Evolutionary conservation across 2,113 vertebrate genomes (phyloP).

Genomic region (Emydura subglobosa): DNA sequence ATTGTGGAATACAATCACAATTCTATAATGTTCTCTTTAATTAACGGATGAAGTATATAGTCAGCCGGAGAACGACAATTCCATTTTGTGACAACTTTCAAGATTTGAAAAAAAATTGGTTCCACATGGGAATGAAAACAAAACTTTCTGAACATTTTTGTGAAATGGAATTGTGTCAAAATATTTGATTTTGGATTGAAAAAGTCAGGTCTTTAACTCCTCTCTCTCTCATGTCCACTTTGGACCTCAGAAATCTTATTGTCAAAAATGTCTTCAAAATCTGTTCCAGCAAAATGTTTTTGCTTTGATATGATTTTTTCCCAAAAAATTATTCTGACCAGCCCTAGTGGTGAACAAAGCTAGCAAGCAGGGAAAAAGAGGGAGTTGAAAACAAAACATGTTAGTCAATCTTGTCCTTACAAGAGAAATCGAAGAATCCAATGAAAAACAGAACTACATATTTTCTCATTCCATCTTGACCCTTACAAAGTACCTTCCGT

Average conservation of each 20-base stretch:
- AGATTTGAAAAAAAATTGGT: conserved; percentile 4
- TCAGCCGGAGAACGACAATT: not conserved
- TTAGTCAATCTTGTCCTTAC: conserved; percentile 14
- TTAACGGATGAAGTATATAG: not conserved
- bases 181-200: not conserved
- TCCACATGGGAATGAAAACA: not conserved
- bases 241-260: not conserved
- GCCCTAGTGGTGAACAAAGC: not conserved
- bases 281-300: not conserved
- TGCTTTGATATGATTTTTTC: rapidly evolving
- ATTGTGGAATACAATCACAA: not conserved
- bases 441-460: conserved; percentile 4
- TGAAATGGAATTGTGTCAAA: not conserved
- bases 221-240: rapidly evolving
- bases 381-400: not conserved
- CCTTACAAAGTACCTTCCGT: not conserved
- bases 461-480: not conserved
- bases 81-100: not conserved
- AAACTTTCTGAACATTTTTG: not conserved
- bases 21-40: not conserved
- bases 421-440: conserved; percentile 35
- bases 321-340: not conserved
- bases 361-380: not conserved
- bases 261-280: not conserved
- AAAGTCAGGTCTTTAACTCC: not conserved